These are phyloP conservation scores for Yponomeuta sedellus DNA, from an alignment of 2,888 invertebrate genomes.

Conservation along the genomic window DNA sequence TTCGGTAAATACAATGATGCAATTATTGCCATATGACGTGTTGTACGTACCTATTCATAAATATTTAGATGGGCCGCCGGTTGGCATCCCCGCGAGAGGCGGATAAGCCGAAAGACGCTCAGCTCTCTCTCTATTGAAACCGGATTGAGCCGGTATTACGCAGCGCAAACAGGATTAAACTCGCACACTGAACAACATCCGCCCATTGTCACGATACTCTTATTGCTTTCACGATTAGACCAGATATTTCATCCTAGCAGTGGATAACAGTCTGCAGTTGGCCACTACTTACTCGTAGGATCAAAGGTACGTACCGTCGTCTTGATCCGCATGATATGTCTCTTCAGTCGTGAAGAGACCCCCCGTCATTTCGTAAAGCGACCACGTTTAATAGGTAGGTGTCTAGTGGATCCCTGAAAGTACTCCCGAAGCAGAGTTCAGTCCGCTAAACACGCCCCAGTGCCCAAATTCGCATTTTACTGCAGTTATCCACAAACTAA, in stretches of 20 bases:
- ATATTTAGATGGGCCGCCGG: not conserved
- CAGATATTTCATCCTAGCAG: not conserved
- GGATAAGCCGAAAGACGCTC: not conserved
- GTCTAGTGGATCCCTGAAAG: no score
- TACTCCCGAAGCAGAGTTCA: no score
- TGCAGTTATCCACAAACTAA: not conserved
- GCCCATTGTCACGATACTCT: not conserved
- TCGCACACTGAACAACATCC: not conserved
- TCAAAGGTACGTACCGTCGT: no score
- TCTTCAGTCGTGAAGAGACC: not conserved
- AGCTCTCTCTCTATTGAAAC: slow-evolving; percentile 1
- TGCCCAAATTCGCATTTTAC: not conserved
- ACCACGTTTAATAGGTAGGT: no score
- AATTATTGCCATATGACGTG: no score
- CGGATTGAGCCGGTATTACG: slow-evolving; percentile 1
- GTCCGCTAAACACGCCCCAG: no score
- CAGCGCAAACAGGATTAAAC: slow-evolving; percentile 2
- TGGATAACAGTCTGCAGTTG: no score
- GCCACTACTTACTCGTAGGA: no score
- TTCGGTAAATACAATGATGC: no score
- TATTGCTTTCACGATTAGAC: not conserved
- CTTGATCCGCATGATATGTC: not conserved
- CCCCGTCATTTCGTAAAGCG: not conserved
- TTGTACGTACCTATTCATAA: not conserved
- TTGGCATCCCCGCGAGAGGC: not conserved